Percentiles rank a stretch among this genome's conserved stretches.
Conservation (phyloP, 2,113 vertebrate genomes). For the Colossoma macropomum region DNA sequence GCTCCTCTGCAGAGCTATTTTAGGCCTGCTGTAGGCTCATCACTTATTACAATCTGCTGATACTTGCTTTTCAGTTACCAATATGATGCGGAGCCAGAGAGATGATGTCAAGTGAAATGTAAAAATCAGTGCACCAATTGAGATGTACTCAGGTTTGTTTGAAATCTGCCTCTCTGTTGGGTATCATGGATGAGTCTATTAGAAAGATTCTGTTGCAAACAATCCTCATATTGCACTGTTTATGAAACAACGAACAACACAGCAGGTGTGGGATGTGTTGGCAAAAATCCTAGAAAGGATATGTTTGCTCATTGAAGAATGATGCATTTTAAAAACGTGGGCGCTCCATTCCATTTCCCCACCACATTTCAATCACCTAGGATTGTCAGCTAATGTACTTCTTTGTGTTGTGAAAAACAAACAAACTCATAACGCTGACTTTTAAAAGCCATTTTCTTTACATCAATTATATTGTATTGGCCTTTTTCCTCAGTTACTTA, state of each 20-base stretch:
- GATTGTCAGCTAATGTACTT: neutral
- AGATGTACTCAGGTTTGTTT: neutral
- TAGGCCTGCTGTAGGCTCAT: neutral
- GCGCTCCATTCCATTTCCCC: constrained; percentile 14
- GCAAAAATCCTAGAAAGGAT: constrained; percentile 31
- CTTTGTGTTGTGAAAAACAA: neutral
- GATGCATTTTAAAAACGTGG: constrained; percentile 1
- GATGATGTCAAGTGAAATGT: constrained; percentile 9
- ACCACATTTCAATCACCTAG: neutral
- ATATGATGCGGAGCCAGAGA: neutral
- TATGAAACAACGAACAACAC: neutral
- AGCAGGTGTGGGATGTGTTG: constrained; percentile 8
- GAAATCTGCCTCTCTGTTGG: neutral
- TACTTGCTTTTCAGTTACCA: neutral
- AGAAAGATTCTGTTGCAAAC: neutral
- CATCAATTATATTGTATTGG: neutral
- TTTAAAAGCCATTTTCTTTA: neutral
- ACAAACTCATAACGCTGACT: neutral
- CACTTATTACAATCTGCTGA: neutral
- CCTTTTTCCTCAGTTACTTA: too few relatives aligned
- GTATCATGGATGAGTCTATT: neutral
- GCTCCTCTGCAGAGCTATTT: constrained; percentile 15
- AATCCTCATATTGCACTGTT: constrained; percentile 1
- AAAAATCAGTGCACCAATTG: neutral
- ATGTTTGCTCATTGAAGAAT: constrained; percentile 30